Conservation (phyloP, 2,888 invertebrate genomes). For the Iselma pallidipennis region DNA sequence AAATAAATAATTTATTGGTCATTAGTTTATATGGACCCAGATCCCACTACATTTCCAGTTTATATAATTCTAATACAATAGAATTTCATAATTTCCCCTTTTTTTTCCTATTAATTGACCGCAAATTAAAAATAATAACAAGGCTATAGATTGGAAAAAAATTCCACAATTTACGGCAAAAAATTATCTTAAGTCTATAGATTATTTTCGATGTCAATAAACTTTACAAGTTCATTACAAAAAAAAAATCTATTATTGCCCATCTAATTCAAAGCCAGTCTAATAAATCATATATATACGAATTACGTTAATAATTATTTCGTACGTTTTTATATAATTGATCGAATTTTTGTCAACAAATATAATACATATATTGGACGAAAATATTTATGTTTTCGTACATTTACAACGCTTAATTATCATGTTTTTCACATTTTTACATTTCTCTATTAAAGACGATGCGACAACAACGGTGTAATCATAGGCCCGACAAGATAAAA, state of each 20-base stretch:
- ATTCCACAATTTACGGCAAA: too few relatives aligned
- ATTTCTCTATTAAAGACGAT: background rate
- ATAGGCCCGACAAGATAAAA: background rate
- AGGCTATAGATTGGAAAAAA: background rate
- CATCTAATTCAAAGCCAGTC: too few relatives aligned
- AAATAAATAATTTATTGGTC: constrained; percentile 9
- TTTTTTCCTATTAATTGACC: too few relatives aligned
- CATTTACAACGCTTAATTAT: background rate
- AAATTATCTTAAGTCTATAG: too few relatives aligned
- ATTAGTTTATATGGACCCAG: background rate
- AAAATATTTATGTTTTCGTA: background rate
- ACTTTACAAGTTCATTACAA: background rate
- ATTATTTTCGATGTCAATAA: background rate
- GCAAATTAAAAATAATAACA: background rate
- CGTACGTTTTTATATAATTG: background rate
- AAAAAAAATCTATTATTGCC: too few relatives aligned
- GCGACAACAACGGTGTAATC: background rate
- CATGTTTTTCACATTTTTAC: background rate
- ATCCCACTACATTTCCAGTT: background rate
- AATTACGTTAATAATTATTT: too few relatives aligned
- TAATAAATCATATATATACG: too few relatives aligned
- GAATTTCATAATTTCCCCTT: constrained; percentile 1
- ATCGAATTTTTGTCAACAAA: background rate
- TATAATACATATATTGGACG: too few relatives aligned
- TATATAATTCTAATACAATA: background rate